A percentile compares a stretch with the other conserved stretches of the same genome.
Conservation (phyloP, 2,113 vertebrate genomes). For the Saccopteryx leptura region DNA sequence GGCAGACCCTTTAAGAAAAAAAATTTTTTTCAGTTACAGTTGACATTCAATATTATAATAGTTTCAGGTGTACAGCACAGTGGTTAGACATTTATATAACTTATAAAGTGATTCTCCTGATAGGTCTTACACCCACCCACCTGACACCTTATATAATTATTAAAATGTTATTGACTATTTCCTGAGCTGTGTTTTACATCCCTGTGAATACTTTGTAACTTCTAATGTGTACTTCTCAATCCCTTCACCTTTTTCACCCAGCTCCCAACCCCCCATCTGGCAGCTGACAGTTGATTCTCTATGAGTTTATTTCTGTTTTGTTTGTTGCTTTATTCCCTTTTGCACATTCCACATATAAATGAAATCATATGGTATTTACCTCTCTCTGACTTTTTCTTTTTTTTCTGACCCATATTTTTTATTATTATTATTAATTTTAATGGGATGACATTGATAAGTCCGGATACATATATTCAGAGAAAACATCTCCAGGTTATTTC, state of each 20-base stretch:
- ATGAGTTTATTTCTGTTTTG: not conserved
- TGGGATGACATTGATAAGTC: too few species aligned
- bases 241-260: not conserved
- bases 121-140: not conserved
- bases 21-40: not conserved
- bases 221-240: not conserved
- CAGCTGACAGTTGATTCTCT: not conserved
- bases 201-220: not conserved
- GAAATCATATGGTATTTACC: not conserved
- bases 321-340: not conserved
- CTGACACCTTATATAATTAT: not conserved
- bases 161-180: too few species aligned
- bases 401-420: too few species aligned
- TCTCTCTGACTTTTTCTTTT: not conserved
- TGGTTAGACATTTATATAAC: not conserved
- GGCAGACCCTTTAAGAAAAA: not conserved
- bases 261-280: not conserved
- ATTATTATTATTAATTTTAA: too few species aligned
- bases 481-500: too few species aligned
- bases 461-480: too few species aligned
- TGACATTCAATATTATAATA: not conserved
- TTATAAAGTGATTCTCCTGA: not conserved
- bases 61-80: not conserved
- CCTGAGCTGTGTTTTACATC: not conserved
- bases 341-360: not conserved